Base-by-base conservation (phyloP, 92 coral and sea anemone genomes). In the Porites rus region DNA sequence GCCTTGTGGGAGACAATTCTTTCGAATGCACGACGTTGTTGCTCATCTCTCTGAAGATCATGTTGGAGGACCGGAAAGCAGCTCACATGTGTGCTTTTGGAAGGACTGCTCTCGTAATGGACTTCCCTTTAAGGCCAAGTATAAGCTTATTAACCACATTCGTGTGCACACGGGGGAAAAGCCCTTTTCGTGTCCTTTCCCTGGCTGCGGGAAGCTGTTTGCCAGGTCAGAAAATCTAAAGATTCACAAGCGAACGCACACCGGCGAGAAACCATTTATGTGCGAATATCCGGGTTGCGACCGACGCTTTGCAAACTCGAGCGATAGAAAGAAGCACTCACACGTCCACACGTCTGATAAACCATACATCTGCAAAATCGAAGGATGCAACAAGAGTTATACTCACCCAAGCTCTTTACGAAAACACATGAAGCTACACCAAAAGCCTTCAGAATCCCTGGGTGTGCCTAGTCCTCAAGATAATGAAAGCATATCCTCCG, bases 241-340 rank as follows among this genome's bases (percentile, higher is more conserved):
- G 90, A 97, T 97, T 62, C 99, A 97, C 85, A 97, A 97, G 88
- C 87, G 99, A 86, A 97, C 99, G 67, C 99, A 97, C 88, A 97
- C 99, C 6, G 99, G 99, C 43, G 99, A 97, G 88, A 97, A 97
- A 75, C 99, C 99, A 10, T 97, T 97, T 86, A 90, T 95, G 79
- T 97, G 99, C 84, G 99, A 97, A 84, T 95, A 78, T 79, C 99
- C 99, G 16, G 99, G 99, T 31, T 97, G 99, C 72, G 99, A 97
- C 93, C 99, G 99, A 60, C 88, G 98, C 80, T 97, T 97, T 89
- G 99, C 99, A 79, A 97, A 97, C 87, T 97, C 99, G 71, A 97
- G 99, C 88, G 99, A 97, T 78, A 94, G 99, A 83, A 97, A 97
- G 92, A 97, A 97, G 86, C 99, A 97, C 12, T 97, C 99, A 65